Evolutionary conservation across 2,888 invertebrate species (phyloP).

Genomic region (Andrena trimmerana): DNA sequence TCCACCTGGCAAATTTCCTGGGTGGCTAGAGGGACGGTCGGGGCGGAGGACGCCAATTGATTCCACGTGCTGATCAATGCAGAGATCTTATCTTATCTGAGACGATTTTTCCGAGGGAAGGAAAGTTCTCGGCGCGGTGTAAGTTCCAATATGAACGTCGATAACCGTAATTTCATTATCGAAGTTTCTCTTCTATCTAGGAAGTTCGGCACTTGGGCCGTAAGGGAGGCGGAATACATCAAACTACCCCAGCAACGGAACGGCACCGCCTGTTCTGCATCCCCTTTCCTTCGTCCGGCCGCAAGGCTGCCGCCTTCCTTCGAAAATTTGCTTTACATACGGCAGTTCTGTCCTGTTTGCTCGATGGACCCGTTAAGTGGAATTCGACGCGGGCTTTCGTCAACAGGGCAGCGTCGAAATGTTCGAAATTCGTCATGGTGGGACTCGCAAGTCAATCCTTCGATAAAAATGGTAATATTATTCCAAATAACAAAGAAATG

Average conservation of each 20-base stretch:
- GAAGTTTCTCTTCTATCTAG: slow-evolving; percentile 62
- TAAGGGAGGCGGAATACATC: slow-evolving; percentile 61
- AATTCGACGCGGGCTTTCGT: too few species aligned
- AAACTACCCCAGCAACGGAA: slow-evolving; percentile 53
- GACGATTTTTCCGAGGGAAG: slow-evolving; percentile 22
- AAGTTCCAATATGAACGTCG: slow-evolving; percentile 60
- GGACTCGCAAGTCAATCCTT: too few species aligned
- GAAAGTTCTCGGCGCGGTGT: slow-evolving; percentile 30
- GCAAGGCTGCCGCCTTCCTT: background rate
- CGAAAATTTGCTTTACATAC: background rate
- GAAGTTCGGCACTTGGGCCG: slow-evolving; percentile 56
- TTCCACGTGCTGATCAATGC: slow-evolving; percentile 20
- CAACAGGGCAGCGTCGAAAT: too few species aligned
- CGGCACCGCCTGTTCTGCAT: slow-evolving; percentile 30
- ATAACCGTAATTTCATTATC: slow-evolving; percentile 72
- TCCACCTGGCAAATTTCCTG: too few species aligned
- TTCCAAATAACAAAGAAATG: too few species aligned
- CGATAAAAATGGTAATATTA: too few species aligned
- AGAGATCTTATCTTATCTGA: background rate
- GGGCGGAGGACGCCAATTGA: slow-evolving; percentile 9
- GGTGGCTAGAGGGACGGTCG: background rate
- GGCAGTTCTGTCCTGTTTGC: background rate
- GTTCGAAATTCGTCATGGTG: too few species aligned
- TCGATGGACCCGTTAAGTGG: too few species aligned
- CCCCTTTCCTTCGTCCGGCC: background rate